Conservation (phyloP, 2,797 vertebrate genomes). For the Limosa lapponica region DNA sequence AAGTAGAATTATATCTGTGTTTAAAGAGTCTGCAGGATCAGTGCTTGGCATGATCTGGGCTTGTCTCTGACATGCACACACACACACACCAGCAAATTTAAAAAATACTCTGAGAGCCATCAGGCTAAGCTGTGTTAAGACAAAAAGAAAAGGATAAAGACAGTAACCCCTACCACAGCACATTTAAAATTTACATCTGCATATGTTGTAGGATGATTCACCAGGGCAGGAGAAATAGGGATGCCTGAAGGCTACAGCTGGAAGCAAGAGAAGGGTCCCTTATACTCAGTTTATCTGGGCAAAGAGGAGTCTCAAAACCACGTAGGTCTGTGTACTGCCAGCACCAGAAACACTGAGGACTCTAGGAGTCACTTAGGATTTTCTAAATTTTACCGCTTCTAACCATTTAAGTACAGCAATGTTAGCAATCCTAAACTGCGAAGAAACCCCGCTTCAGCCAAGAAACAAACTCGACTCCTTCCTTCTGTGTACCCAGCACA, state of each 20-base stretch:
- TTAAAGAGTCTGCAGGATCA: slow-evolving; percentile 14
- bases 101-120: neutral
- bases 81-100: neutral
- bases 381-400: neutral
- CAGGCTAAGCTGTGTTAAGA: neutral
- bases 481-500: neutral
- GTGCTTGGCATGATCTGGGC: neutral
- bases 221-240: neutral
- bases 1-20: slow-evolving; percentile 33
- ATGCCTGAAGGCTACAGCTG: neutral
- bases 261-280: neutral
- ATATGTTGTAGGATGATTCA: neutral
- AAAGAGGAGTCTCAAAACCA: neutral
- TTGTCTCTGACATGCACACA: neutral
- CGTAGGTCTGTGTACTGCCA: neutral
- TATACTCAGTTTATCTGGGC: neutral
- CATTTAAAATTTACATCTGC: neutral
- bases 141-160: neutral
- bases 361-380: neutral
- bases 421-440: neutral
- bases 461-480: neutral
- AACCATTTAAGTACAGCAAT: neutral
- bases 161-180: neutral
- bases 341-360: neutral
- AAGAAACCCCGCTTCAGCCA: neutral